Percentiles rank a stretch among this genome's conserved stretches.
These are phyloP conservation scores for Pygoscelis antarcticus DNA, from an alignment of 2,113 vertebrate genomes.

Conservation along the genomic window DNA sequence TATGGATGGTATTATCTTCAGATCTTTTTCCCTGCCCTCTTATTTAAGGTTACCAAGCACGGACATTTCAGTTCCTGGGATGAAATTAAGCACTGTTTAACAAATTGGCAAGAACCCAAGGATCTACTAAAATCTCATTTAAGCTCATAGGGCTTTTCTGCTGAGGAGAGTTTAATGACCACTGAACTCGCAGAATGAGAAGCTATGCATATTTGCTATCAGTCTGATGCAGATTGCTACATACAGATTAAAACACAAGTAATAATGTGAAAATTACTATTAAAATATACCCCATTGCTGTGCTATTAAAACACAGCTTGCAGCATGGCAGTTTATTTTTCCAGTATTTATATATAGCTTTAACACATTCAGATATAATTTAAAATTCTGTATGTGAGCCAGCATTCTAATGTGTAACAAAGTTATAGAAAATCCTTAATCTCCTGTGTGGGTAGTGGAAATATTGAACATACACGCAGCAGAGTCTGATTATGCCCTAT, in stretches of 20 bases:
- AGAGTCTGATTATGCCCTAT: background rate
- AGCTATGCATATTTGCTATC: background rate
- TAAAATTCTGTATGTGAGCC: background rate
- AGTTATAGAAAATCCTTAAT: background rate
- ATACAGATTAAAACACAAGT: background rate
- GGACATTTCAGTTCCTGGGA: background rate
- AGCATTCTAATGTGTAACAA: background rate
- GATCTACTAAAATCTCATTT: background rate
- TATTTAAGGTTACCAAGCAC: background rate
- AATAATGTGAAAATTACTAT: background rate
- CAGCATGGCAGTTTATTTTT: background rate
- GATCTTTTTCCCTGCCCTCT: background rate
- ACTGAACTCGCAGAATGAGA: background rate
- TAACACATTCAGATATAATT: background rate
- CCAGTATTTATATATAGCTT: slow-evolving; percentile 3
- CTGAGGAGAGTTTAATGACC: background rate
- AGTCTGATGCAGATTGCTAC: background rate
- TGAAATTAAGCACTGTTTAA: background rate
- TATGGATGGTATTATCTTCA: background rate
- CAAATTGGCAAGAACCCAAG: background rate
- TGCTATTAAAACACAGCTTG: slow-evolving; percentile 37
- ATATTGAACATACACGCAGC: background rate
- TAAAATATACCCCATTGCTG: background rate
- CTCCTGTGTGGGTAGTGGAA: background rate
- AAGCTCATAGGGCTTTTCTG: background rate